A percentile compares a stretch with the other conserved stretches of the same genome.
phyloP scores from a whole-genome alignment of 1,140 invertebrate species.

The Sipha flava region DNA sequence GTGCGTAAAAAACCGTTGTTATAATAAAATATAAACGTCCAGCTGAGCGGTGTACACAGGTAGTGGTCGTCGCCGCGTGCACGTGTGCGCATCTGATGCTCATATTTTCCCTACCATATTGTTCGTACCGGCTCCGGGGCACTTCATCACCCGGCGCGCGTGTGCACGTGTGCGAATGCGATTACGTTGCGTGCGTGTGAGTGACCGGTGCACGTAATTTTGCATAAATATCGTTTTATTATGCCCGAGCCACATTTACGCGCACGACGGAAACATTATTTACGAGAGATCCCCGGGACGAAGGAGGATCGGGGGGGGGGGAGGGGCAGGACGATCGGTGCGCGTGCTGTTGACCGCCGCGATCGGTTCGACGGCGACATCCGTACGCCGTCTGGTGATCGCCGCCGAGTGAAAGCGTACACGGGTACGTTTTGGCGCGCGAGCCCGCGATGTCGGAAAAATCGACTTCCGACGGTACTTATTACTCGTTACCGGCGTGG shows the following conservation, averaged over 20 bases:
- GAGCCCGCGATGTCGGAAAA: too few species aligned
- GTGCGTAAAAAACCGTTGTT: not conserved
- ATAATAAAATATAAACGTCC: not conserved
- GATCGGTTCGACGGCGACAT: too few species aligned
- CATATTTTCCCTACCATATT: not conserved
- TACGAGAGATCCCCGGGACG: not conserved
- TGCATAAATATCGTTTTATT: constrained; percentile 2
- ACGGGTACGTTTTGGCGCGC: too few species aligned
- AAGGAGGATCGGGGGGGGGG: not conserved
- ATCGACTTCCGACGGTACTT: too few species aligned
- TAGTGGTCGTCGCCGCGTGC: not conserved
- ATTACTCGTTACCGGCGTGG: too few species aligned
- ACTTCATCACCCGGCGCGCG: not conserved
- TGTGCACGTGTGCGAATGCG: not conserved
- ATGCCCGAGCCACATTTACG: not conserved
- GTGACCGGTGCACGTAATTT: too few species aligned
- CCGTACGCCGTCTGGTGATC: too few species aligned
- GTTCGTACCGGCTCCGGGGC: not conserved
- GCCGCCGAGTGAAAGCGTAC: too few species aligned
- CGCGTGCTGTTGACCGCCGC: too few species aligned
- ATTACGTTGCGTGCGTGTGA: too few species aligned
- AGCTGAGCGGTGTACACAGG: not conserved
- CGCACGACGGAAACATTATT: not conserved
- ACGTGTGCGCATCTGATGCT: not conserved
- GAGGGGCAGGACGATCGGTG: not conserved